These are phyloP conservation scores for Rambutsinella grinnellia DNA, from an alignment of 2,888 invertebrate genomes.

Conservation along the genomic window DNA sequence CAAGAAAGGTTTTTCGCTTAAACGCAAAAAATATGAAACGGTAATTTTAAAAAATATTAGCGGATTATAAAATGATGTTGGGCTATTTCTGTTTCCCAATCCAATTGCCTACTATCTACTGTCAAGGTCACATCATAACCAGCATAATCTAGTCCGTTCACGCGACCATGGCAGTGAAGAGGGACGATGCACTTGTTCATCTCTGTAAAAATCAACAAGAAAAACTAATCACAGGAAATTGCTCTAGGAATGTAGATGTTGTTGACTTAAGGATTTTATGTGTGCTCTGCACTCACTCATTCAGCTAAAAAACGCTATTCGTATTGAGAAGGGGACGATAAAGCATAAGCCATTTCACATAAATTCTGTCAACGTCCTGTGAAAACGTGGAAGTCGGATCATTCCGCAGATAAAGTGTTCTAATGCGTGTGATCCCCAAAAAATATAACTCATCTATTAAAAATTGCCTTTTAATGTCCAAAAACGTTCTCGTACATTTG, in stretches of 20 bases:
- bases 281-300: not conserved
- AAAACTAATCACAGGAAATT: slow-evolving; percentile 9
- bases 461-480: not conserved
- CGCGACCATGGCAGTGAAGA: not conserved
- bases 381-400: not conserved
- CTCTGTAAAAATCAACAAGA: not conserved
- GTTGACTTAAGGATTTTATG: slow-evolving; percentile 19
- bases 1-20: too few relatives aligned
- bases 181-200: slow-evolving; percentile 4
- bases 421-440: not conserved
- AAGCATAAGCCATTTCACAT: not conserved
- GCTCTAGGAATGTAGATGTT: slow-evolving; percentile 9
- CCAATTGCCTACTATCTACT: not conserved
- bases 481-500: not conserved
- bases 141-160: not conserved
- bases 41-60: too few relatives aligned
- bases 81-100: too few relatives aligned
- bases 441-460: not conserved
- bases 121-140: slow-evolving; percentile 4
- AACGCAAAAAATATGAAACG: too few relatives aligned
- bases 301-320: too few relatives aligned
- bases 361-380: not conserved
- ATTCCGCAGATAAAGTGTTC: not conserved
- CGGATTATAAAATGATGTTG: too few relatives aligned
- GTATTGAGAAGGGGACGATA: not conserved